Base-by-base conservation (phyloP, 2,113 vertebrate genomes). In the Datnioides undecimradiatus region DNA sequence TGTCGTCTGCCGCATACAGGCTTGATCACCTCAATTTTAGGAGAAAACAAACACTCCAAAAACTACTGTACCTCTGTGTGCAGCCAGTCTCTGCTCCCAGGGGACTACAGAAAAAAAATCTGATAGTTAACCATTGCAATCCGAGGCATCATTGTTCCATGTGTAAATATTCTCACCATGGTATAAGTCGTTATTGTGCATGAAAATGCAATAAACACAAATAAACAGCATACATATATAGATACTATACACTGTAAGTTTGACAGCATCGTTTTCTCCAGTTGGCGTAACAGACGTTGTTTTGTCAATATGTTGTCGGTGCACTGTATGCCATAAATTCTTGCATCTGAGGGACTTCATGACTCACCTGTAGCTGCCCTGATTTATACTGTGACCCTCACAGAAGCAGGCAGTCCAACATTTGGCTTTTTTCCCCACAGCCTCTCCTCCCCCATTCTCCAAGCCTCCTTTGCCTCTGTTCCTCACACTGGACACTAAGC, bases 41-140 rank as follows among this genome's bases (percentile, higher is more conserved):
- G 46, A 40, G 52, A 65, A 71, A 85, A 77, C 65, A 79, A 77
- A 78, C 54, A 49, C 60, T 23, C 45, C 4, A 41, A 69, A 62
- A 66, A 58, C 0, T 23, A 36, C 51, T 63, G 23, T 70, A 13
- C 8, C 43, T 83, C 40, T 72, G 77, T 85, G 43, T 76, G 57
- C 45, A 34, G 59, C 25, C 51, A 79, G 36, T 54, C 76, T 76
- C 21, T 67, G 19, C 45, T 72, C 73, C 34, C 65, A 41, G 21
- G 63, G 45, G 76, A 73, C 23, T 48, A 60, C 25, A 78, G 34
- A 74, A 84, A 66, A 77, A 57, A 81, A 83, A 6, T 76, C 41
- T 62, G 54, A 4, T 60, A 25, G 72, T 68, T 74, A 73, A 71
- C 29, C 23, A 38, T 27, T 54, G n/a, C 45, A 74, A 41, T 58